phyloP scores from a whole-genome alignment of 2,113 vertebrate species.

The Colius striatus region DNA sequence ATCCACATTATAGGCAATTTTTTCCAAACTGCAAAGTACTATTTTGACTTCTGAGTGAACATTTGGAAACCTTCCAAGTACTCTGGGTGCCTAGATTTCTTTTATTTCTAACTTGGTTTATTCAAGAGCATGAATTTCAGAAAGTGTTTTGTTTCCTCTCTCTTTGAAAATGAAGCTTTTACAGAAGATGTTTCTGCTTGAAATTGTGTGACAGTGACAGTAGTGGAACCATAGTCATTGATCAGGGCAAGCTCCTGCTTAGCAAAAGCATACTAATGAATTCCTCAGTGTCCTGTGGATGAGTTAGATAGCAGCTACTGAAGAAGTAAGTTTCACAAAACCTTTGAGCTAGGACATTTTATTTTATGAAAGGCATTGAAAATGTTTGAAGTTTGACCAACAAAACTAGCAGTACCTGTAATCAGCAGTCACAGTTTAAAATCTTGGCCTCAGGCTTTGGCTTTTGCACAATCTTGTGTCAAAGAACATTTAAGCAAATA shows the following conservation, averaged over 20 bases:
- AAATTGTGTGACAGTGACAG: not conserved
- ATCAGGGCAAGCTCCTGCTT: not conserved
- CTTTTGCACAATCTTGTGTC: constrained; percentile 21
- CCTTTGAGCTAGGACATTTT: not conserved
- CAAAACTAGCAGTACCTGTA: not conserved
- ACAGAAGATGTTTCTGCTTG: not conserved
- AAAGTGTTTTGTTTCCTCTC: not conserved
- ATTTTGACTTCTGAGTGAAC: not conserved
- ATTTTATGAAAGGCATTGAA: not conserved
- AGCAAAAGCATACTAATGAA: not conserved
- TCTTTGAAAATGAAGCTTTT: not conserved
- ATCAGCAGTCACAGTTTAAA: constrained; percentile 16
- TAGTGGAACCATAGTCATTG: not conserved
- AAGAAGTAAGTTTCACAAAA: not conserved
- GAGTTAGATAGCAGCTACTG: not conserved
- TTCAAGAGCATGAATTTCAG: not conserved
- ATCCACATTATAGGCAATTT: not conserved
- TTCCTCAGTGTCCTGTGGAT: not conserved
- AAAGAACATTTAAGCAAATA: constrained; percentile 37
- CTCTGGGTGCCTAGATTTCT: not conserved
- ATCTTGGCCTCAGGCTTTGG: constrained; percentile 12
- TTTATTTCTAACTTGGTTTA: not conserved
- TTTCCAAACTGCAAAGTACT: not conserved
- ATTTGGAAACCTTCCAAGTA: not conserved
- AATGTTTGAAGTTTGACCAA: not conserved